Evolutionary conservation across 1,140 invertebrate genomes (phyloP).

Genomic region (Carposina sasakii): DNA sequence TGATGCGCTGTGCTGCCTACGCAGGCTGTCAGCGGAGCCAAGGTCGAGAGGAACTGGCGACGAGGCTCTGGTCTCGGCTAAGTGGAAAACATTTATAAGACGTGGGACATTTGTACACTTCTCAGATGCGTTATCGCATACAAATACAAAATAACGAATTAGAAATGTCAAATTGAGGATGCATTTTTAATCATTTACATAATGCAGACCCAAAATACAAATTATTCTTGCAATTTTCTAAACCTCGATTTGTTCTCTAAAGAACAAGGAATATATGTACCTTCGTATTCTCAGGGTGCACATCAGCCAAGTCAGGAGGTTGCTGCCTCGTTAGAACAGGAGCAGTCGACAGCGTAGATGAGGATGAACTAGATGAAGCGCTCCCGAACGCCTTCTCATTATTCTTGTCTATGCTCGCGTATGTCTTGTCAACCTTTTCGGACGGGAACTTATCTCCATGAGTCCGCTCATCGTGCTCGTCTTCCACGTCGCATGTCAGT

Average conservation of each 20-base stretch:
- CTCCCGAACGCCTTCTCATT: constrained; percentile 63
- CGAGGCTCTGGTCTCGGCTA: constrained; percentile 61
- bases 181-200: no score
- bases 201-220: no score
- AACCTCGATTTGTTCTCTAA: no score
- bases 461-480: constrained; percentile 70
- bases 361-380: constrained; percentile 54
- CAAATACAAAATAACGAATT: no score
- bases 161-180: no score
- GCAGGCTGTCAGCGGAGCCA: constrained; percentile 83
- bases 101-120: no score
- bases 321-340: constrained; percentile 43
- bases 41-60: constrained; percentile 82
- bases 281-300: constrained; percentile 57
- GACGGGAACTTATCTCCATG: constrained; percentile 57
- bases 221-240: no score
- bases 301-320: constrained; percentile 54
- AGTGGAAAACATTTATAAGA: no score
- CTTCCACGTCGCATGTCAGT: constrained; percentile 86
- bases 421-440: constrained; percentile 54
- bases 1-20: constrained; percentile 78
- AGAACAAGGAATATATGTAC: no score
- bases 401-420: constrained; percentile 52
- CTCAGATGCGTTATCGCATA: no score
- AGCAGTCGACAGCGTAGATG: constrained; percentile 51